Evolutionary conservation across 2,113 vertebrate genomes (phyloP).

Genomic region (Mustelus asterias): DNA sequence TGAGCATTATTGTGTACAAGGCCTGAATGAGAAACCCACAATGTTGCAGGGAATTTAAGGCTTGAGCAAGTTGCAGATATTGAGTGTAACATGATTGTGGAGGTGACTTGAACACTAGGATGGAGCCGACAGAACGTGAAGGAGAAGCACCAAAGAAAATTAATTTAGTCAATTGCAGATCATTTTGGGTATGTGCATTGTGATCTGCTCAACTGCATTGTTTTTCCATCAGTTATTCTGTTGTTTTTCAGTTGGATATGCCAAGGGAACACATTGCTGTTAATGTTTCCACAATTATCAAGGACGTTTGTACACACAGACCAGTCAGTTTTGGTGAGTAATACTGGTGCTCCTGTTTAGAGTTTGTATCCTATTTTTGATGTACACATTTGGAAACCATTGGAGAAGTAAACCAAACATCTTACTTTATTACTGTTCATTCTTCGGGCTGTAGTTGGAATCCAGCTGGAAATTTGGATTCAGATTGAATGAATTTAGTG

Average conservation of each 20-base stretch:
- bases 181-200: not conserved
- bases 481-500: not conserved
- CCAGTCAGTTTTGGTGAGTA: slow-evolving; percentile 62
- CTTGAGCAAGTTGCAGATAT: not conserved
- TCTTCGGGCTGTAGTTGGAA: not conserved
- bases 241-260: slow-evolving; percentile 76
- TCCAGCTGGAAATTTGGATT: not conserved
- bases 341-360: not conserved
- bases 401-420: not conserved
- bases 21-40: not conserved
- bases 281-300: slow-evolving; percentile 67
- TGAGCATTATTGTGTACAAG: too few relatives aligned
- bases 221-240: not conserved
- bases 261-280: slow-evolving; percentile 66
- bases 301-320: slow-evolving; percentile 70
- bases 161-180: not conserved
- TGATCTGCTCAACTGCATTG: not conserved
- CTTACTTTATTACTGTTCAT: not conserved
- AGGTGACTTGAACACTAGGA: not conserved
- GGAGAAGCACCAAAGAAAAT: not conserved
- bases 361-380: not conserved
- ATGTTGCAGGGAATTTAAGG: not conserved
- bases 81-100: not conserved
- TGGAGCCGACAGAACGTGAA: not conserved
- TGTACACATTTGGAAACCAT: not conserved